These are phyloP conservation scores for Cordylochernes scorpioides DNA, from an alignment of 2,888 invertebrate species.

Conservation along the genomic window DNA sequence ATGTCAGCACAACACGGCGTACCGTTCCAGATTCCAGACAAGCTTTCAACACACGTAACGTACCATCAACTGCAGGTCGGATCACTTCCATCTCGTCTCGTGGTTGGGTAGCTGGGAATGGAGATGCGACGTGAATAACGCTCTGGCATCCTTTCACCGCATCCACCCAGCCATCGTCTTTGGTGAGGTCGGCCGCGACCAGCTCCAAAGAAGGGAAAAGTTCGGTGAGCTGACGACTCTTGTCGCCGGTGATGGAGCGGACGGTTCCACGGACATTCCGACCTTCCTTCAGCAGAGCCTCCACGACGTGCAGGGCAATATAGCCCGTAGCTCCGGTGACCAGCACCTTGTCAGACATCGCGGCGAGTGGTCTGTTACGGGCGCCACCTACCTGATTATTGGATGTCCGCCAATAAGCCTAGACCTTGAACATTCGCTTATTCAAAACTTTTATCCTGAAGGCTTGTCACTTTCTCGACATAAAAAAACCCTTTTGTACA, in stretches of 20 bases:
- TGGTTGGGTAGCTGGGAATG: constrained; percentile 19
- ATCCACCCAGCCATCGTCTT: constrained; percentile 21
- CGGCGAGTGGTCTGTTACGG: too few relatives aligned
- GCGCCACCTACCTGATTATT: too few relatives aligned
- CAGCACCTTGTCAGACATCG: too few relatives aligned
- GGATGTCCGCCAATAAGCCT: too few relatives aligned
- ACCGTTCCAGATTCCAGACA: constrained; percentile 23
- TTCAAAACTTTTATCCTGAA: too few relatives aligned
- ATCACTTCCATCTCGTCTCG: constrained; percentile 22
- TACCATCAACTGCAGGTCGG: constrained; percentile 26
- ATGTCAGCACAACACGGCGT: constrained; percentile 27
- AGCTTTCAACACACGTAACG: constrained; percentile 24
- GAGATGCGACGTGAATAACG: constrained; percentile 26
- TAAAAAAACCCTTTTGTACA: too few relatives aligned
- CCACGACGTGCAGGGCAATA: constrained; percentile 26
- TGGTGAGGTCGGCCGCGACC: constrained; percentile 25
- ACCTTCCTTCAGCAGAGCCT: constrained; percentile 24
- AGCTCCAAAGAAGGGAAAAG: constrained; percentile 23
- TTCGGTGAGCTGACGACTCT: constrained; percentile 18
- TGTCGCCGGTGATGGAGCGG: constrained; percentile 21
- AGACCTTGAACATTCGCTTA: too few relatives aligned
- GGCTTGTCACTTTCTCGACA: too few relatives aligned
- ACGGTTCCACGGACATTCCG: constrained; percentile 27
- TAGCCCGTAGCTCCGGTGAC: constrained; percentile 29
- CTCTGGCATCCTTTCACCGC: constrained; percentile 23